A percentile compares a stretch with the other conserved stretches of the same genome.
These are phyloP conservation scores for Gastrophysa polygoni DNA, from an alignment of 2,888 invertebrate species.

Conservation along the genomic window DNA sequence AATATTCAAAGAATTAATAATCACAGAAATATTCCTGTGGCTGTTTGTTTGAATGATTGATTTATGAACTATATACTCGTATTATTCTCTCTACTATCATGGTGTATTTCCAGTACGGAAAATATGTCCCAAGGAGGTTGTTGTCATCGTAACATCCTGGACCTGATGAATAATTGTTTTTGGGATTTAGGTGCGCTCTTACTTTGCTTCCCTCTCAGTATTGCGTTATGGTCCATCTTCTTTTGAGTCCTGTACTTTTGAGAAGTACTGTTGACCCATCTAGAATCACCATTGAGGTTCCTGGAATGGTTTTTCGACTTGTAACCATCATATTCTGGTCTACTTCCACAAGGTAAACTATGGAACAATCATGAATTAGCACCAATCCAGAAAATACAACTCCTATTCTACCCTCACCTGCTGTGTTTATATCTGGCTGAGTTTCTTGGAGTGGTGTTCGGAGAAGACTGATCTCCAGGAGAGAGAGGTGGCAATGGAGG, in stretches of 20 bases:
- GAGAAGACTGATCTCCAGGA: constrained; percentile 65
- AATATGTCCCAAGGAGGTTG: too few species aligned
- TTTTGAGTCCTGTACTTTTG: constrained; percentile 63
- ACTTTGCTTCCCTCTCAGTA: constrained; percentile 66
- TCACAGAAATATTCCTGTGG: too few species aligned
- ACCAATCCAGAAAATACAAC: too few species aligned
- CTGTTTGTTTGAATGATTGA: too few species aligned
- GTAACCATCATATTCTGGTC: constrained; percentile 64
- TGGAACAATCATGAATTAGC: constrained; percentile 33
- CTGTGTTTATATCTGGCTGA: constrained; percentile 58
- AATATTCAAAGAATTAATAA: too few species aligned
- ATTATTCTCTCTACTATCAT: too few species aligned
- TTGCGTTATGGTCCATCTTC: constrained; percentile 61
- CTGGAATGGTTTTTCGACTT: constrained; percentile 54
- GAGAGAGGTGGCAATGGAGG: constrained; percentile 80
- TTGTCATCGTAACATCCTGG: too few species aligned
- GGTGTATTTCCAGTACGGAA: too few species aligned
- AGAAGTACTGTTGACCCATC: constrained; percentile 51
- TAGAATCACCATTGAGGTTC: constrained; percentile 44
- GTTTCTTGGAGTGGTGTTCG: constrained; percentile 58
- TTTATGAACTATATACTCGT: too few species aligned
- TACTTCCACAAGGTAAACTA: constrained; percentile 70
- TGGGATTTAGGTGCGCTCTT: constrained; percentile 44
- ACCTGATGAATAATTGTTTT: too few species aligned
- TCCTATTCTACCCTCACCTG: constrained; percentile 42